phyloP scores from a whole-genome alignment of 2,888 invertebrate species.

The Zootermopsis nevadensis region DNA sequence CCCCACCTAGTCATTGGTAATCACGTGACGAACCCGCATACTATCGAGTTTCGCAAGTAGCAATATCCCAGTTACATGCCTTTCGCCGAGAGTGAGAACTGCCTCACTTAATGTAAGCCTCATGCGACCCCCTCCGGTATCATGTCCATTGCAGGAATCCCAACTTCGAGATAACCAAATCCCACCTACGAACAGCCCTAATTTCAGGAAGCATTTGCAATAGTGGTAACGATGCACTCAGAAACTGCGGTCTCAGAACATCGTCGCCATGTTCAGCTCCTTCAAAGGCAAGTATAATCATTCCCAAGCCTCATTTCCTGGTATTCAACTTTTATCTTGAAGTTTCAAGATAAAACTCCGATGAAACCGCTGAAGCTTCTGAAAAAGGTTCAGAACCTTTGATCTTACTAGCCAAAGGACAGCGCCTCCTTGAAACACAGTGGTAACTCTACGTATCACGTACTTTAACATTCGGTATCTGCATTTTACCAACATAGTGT shows the following conservation, averaged over 20 bases:
- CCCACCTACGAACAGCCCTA: neutral
- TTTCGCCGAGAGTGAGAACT: slow-evolving; percentile 26
- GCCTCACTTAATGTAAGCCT: slow-evolving; percentile 32
- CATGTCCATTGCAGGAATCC: slow-evolving; percentile 15
- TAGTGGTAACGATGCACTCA: slow-evolving; percentile 2
- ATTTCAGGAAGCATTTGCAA: neutral
- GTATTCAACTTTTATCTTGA: too few relatives aligned
- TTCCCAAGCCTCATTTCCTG: too few relatives aligned
- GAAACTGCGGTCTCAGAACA: neutral
- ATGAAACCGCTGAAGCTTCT: too few relatives aligned
- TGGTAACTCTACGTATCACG: too few relatives aligned
- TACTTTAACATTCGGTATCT: too few relatives aligned
- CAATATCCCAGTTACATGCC: slow-evolving; percentile 25
- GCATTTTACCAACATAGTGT: too few relatives aligned
- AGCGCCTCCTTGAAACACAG: too few relatives aligned
- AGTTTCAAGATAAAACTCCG: too few relatives aligned
- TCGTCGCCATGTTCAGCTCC: too few relatives aligned
- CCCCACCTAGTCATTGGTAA: slow-evolving; percentile 31
- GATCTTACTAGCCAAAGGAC: too few relatives aligned
- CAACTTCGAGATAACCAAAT: slow-evolving; percentile 30
- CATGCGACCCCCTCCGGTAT: slow-evolving; percentile 16
- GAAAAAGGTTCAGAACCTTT: too few relatives aligned
- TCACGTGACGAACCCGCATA: neutral
- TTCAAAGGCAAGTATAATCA: too few relatives aligned
- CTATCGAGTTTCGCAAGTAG: slow-evolving; percentile 19